These are phyloP conservation scores for Dendrolimus pini DNA, from an alignment of 2,888 invertebrate species.

Conservation along the genomic window DNA sequence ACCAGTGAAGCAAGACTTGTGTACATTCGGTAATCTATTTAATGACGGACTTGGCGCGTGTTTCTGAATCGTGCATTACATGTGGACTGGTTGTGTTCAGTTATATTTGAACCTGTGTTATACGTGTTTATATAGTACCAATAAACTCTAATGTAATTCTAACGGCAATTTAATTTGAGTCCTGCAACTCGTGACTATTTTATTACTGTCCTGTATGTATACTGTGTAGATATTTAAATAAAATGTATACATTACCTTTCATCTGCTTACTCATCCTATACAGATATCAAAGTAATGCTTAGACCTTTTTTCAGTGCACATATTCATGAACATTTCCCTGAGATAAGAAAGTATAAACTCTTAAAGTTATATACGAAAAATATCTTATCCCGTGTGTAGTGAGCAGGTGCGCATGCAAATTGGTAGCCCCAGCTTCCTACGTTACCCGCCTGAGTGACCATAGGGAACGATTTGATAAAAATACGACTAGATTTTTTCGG, in stretches of 20 bases:
- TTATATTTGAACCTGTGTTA: no score
- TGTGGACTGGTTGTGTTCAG: no score
- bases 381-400: background rate
- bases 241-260: background rate
- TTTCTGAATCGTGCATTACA: no score
- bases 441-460: slow-evolving; percentile 14
- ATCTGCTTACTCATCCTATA: background rate
- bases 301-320: background rate
- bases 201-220: no score
- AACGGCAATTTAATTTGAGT: no score
- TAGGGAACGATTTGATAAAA: background rate
- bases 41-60: no score
- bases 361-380: background rate
- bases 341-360: background rate
- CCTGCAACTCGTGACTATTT: no score
- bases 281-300: background rate
- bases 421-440: slow-evolving; percentile 18
- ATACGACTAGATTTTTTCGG: background rate
- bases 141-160: no score
- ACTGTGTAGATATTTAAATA: background rate
- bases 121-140: no score
- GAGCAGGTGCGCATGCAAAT: slow-evolving; percentile 25
- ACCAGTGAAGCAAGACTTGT: no score
- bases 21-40: no score
- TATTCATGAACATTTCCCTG: background rate